phyloP scores from a whole-genome alignment of 2,888 invertebrate genomes.

The Caenorhabditis virilis region DNA sequence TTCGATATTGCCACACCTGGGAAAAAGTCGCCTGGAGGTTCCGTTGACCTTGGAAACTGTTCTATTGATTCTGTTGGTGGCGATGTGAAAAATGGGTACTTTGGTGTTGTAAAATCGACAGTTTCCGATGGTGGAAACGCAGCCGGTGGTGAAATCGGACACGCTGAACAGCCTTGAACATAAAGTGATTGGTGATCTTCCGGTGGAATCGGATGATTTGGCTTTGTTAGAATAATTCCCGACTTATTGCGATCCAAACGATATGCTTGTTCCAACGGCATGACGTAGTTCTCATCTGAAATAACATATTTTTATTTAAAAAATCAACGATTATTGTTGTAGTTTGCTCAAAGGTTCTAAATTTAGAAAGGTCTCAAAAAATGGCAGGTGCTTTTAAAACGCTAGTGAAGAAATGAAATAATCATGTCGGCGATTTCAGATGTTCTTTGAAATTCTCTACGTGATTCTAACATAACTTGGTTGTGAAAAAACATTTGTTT shows the following conservation, averaged over 20 bases:
- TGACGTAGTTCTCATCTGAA: slow-evolving; percentile 37
- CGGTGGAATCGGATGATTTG: slow-evolving; percentile 20
- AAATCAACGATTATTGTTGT: no score
- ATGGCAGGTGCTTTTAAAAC: no score
- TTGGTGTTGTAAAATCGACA: slow-evolving; percentile 24
- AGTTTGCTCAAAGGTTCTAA: no score
- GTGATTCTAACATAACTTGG: no score
- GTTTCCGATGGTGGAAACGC: slow-evolving; percentile 2
- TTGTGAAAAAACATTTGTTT: no score
- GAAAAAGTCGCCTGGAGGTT: slow-evolving; percentile 16
- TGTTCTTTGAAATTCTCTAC: no score
- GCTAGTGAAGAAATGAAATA: no score
- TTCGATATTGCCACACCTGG: no score
- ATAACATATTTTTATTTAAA: no score
- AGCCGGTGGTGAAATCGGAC: slow-evolving; percentile 5
- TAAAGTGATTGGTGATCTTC: slow-evolving; percentile 28
- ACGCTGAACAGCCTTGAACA: slow-evolving; percentile 34
- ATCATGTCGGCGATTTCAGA: no score
- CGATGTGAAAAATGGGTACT: slow-evolving; percentile 22
- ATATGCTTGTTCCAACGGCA: slow-evolving; percentile 29
- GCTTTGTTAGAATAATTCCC: slow-evolving; percentile 22
- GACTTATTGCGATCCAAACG: slow-evolving; percentile 24
- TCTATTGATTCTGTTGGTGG: background rate
- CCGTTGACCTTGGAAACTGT: slow-evolving; percentile 2
- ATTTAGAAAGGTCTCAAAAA: no score